Conservation (phyloP, 2,797 vertebrate genomes). For the Gadopsis marmoratus region DNA sequence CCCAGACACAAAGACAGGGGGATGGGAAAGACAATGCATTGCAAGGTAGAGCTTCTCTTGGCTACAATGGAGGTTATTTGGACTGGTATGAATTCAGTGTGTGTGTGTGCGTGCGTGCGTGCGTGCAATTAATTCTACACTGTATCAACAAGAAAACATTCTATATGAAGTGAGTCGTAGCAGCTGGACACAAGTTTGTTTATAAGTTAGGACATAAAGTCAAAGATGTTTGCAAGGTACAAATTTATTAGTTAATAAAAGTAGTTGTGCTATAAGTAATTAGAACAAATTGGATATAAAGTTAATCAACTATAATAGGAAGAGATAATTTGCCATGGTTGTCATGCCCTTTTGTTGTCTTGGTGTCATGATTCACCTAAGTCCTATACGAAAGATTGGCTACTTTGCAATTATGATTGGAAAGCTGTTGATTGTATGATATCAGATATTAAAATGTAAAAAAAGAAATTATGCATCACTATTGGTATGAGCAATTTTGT, state of each 20-base stretch:
- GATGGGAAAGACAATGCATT: constrained; percentile 59
- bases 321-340: constrained; percentile 7
- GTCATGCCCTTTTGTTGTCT: constrained; percentile 1
- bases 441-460: neutral
- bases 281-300: constrained; percentile 33
- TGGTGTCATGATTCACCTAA: constrained; percentile 1
- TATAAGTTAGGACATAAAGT: neutral
- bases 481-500: neutral
- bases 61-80: constrained; percentile 41
- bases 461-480: neutral
- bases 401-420: constrained; percentile 1
- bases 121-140: neutral
- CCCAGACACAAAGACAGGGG: constrained; percentile 64
- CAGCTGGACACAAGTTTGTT: constrained; percentile 27
- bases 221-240: constrained; percentile 1
- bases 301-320: constrained; percentile 17
- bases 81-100: constrained; percentile 15
- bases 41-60: constrained; percentile 44
- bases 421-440: neutral
- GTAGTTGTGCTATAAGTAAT: neutral
- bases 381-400: neutral
- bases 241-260: constrained; percentile 46
- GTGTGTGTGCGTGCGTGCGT: neutral
- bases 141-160: constrained; percentile 3
- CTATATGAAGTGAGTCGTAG: neutral